These are phyloP conservation scores for Benitochromis conjunctus DNA, from an alignment of 2,113 vertebrate species.

Conservation along the genomic window DNA sequence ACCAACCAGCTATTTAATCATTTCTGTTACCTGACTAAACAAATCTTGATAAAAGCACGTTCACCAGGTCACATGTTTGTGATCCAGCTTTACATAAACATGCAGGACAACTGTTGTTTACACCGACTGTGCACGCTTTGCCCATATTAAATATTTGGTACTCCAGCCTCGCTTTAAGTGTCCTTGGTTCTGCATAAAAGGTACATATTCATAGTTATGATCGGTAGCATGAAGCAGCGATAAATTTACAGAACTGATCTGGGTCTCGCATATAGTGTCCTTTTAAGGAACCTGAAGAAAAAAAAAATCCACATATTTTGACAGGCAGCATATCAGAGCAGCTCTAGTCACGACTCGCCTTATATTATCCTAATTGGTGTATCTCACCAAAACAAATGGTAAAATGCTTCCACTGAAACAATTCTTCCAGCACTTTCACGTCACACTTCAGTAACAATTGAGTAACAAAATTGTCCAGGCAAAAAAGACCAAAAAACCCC, in stretches of 20 bases:
- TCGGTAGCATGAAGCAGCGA: not conserved
- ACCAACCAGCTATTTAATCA: not conserved
- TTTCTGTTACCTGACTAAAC: not conserved
- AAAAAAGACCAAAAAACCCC: not conserved
- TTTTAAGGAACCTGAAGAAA: not conserved
- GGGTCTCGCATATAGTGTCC: not conserved
- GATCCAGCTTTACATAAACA: not conserved
- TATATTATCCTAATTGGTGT: conserved; percentile 6
- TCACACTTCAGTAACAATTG: not conserved
- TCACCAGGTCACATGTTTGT: not conserved
- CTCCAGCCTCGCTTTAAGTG: not conserved
- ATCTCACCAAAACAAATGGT: not conserved
- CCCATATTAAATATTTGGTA: not conserved
- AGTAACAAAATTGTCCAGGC: not conserved
- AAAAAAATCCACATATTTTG: not conserved
- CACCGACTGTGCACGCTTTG: not conserved
- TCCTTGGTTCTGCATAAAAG: not conserved
- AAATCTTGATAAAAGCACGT: not conserved
- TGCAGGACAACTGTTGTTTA: not conserved
- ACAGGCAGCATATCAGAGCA: not conserved
- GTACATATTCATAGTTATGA: not conserved
- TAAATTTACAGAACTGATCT: not conserved
- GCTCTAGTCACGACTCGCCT: not conserved
- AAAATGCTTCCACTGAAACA: not conserved
- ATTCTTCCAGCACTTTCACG: not conserved